These are phyloP conservation scores for Eupithecia insigniata DNA, from an alignment of 2,888 invertebrate genomes.

Conservation along the genomic window DNA sequence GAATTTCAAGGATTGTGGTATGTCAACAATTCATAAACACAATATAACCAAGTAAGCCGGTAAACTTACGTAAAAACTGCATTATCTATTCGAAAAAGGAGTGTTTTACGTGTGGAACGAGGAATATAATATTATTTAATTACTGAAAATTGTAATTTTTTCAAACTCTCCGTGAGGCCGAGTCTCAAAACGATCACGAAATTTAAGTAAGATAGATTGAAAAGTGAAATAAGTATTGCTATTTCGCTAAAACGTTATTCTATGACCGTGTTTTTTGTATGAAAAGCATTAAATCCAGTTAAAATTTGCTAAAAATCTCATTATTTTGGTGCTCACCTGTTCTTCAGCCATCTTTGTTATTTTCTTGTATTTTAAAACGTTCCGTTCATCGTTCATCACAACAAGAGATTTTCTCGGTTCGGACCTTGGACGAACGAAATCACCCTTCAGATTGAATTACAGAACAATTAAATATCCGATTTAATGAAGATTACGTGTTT, in stretches of 20 bases:
- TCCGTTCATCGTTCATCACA: slow-evolving; percentile 49
- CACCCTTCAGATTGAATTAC: background rate
- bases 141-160: slow-evolving; percentile 24
- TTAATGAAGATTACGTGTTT: too few relatives aligned
- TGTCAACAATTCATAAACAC: slow-evolving; percentile 57
- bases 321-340: slow-evolving; percentile 87
- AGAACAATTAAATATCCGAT: too few relatives aligned
- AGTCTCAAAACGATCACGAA: slow-evolving; percentile 20
- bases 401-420: background rate
- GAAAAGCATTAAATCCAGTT: slow-evolving; percentile 60
- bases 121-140: slow-evolving; percentile 19
- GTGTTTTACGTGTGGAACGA: background rate
- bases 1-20: slow-evolving; percentile 61
- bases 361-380: slow-evolving; percentile 80
- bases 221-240: slow-evolving; percentile 5
- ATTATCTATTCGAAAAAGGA: background rate
- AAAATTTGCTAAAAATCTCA: slow-evolving; percentile 66
- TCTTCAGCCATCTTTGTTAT: slow-evolving; percentile 90
- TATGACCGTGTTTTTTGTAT: slow-evolving; percentile 22
- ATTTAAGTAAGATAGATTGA: slow-evolving; percentile 14
- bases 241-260: slow-evolving; percentile 7
- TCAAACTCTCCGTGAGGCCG: slow-evolving; percentile 35
- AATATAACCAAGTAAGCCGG: slow-evolving; percentile 77
- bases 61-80: slow-evolving; percentile 35
- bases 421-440: background rate